Base-by-base conservation (phyloP, 2,888 invertebrate species). In the Iselma pallidipennis region DNA sequence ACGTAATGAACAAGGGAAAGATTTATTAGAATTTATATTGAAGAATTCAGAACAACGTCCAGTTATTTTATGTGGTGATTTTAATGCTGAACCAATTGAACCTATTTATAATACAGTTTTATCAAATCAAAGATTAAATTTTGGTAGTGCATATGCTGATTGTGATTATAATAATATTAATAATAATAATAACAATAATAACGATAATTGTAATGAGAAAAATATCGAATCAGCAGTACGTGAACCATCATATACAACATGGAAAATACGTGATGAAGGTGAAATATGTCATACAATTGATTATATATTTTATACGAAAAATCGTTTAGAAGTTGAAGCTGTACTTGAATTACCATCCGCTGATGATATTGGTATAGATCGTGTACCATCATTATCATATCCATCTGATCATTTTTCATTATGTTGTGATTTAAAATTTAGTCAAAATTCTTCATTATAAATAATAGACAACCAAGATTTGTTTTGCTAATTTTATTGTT, bases 341-440 rank as follows among this genome's bases (percentile, higher is more conserved):
- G 78, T 87, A 2, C 76, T 89, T 28, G 82, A 85, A 56, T 84
- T 91, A 62, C 91, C 91, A 0, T 83, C 84, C 0, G 88, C 83
- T 33, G 86, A 87, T 23, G 87, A 89, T 69, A 86, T 92, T 56
- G 91, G 91, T 1, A 82, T 83, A 55, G 83, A 86, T 68, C 83
- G 89, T 50, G 86, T 91, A 23, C 91, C 91, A 2, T 88, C 88
- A 55, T 83, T 85, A 67, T 80, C 82, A 55, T 91, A 91, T 80
- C 90, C 91, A 0, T 91, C 91, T 1, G 92, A 92, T 82, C 92
- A 92, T 76, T 88, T 92, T 73, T 89, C 91, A 0, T 82, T 92
- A 63, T 87, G 88, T 55, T 87, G 88, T 74, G 90, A 90, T 78
- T 86, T 89, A 68, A 72, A 66, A 53, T 65, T 74, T 25, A 48